Conservation (phyloP, 2,888 invertebrate genomes). For the Ceriagrion tenellum region DNA sequence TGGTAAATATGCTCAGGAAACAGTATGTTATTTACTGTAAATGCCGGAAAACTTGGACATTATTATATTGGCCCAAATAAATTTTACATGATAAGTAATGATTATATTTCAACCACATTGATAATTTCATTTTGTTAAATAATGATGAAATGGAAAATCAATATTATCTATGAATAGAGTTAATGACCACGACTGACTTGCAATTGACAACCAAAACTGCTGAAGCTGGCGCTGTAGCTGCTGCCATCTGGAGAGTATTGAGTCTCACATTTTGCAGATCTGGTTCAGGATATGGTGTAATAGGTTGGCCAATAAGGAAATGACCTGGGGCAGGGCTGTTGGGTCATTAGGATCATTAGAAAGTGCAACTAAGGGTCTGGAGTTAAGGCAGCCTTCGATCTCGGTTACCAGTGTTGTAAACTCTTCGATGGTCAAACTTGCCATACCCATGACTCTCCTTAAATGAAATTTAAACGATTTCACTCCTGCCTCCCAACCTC, state of each 20-base stretch:
- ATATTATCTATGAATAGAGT: too few relatives aligned
- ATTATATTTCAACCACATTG: too few relatives aligned
- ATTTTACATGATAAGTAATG: too few relatives aligned
- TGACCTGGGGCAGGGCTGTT: neutral
- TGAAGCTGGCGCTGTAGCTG: constrained; percentile 14
- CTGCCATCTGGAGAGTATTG: constrained; percentile 11
- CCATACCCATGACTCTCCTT: neutral
- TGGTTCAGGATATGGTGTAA: neutral
- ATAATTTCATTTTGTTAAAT: too few relatives aligned
- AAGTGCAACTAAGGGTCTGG: neutral
- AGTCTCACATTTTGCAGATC: constrained; percentile 6
- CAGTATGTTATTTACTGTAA: too few relatives aligned
- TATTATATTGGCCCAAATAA: too few relatives aligned
- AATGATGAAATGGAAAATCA: too few relatives aligned
- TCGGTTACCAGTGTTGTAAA: neutral
- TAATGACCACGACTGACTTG: too few relatives aligned
- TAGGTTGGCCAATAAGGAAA: neutral
- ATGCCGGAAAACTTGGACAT: too few relatives aligned
- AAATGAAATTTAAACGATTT: neutral
- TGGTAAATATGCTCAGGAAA: too few relatives aligned
- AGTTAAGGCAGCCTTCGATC: constrained; percentile 8
- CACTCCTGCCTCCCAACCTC: neutral
- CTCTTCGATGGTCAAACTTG: neutral
- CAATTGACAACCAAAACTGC: too few relatives aligned
- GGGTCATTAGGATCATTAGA: neutral